Conservation (phyloP, 2,888 invertebrate species). For the Acronicta psi region DNA sequence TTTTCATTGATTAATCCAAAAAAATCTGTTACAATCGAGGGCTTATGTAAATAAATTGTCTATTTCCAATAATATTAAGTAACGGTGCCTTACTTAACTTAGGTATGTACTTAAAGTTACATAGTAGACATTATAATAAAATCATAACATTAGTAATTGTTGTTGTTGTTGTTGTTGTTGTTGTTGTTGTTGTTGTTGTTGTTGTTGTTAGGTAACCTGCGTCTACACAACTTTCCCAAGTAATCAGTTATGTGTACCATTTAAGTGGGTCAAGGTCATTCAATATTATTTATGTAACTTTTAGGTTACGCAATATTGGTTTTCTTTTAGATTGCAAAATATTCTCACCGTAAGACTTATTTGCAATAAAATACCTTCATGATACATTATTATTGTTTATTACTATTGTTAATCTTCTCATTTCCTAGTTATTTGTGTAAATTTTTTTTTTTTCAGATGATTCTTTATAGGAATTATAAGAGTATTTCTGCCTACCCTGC, state of each 20-base stretch:
- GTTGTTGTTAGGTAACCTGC: conserved; percentile 36
- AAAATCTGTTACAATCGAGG: no score
- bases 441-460: no score
- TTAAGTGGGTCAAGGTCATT: conserved; percentile 70
- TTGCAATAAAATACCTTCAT: neutral
- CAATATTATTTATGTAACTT: conserved; percentile 26
- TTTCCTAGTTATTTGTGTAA: no score
- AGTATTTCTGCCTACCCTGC: no score
- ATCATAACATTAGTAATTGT: neutral
- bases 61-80: no score
- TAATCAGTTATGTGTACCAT: conserved; percentile 24
- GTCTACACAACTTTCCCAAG: conserved; percentile 45
- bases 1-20: neutral
- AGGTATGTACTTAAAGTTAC: neutral
- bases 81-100: no score
- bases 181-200: neutral
- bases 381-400: no score
- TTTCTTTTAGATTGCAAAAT: neutral
- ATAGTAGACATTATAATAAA: neutral
- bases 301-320: neutral
- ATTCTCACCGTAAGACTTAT: neutral
- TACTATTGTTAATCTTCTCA: no score
- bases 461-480: no score
- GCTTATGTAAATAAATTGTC: no score
- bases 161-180: no score